These are phyloP conservation scores for Melinaea marsaeus DNA, from an alignment of 2,888 invertebrate species.

Conservation along the genomic window DNA sequence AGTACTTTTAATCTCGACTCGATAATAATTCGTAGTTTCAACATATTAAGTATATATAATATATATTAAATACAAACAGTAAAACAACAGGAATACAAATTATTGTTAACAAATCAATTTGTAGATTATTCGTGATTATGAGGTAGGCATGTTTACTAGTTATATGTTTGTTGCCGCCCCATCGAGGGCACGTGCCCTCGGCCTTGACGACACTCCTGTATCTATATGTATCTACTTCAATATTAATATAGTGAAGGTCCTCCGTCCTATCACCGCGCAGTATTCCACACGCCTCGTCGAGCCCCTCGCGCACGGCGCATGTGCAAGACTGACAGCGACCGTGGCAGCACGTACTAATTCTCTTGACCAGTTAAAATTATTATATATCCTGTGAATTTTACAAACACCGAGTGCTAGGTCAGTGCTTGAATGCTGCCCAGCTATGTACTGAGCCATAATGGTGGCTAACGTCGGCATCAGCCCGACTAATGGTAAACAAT, in stretches of 20 bases:
- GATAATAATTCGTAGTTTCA: too few species aligned
- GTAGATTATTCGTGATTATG: conserved; percentile 7
- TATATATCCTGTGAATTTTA: conserved; percentile 15
- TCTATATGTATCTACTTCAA: conserved; percentile 29
- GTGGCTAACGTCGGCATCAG: conserved; percentile 68
- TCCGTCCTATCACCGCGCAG: conserved; percentile 63
- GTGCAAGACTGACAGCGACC: conserved; percentile 61
- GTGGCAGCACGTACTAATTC: conserved; percentile 64
- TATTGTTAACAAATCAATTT: background rate
- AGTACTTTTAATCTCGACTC: too few species aligned
- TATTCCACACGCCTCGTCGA: conserved; percentile 62
- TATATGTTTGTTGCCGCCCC: conserved; percentile 32
- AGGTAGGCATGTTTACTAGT: conserved; percentile 5
- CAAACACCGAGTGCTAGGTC: conserved; percentile 13
- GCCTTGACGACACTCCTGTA: conserved; percentile 52
- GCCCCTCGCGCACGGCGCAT: conserved; percentile 63
- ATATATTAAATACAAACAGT: too few species aligned
- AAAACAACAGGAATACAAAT: too few species aligned
- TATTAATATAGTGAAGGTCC: conserved; percentile 45
- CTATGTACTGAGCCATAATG: conserved; percentile 51
- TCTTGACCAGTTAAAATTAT: conserved; percentile 21
- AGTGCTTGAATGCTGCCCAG: conserved; percentile 27
- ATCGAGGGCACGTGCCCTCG: conserved; percentile 55
- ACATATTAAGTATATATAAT: too few species aligned
- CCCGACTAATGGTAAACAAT: conserved; percentile 67